A percentile compares a stretch with the other conserved stretches of the same genome.
Evolutionary conservation across 2,888 invertebrate genomes (phyloP).

Genomic region (Ceratothoa steindachneri): DNA sequence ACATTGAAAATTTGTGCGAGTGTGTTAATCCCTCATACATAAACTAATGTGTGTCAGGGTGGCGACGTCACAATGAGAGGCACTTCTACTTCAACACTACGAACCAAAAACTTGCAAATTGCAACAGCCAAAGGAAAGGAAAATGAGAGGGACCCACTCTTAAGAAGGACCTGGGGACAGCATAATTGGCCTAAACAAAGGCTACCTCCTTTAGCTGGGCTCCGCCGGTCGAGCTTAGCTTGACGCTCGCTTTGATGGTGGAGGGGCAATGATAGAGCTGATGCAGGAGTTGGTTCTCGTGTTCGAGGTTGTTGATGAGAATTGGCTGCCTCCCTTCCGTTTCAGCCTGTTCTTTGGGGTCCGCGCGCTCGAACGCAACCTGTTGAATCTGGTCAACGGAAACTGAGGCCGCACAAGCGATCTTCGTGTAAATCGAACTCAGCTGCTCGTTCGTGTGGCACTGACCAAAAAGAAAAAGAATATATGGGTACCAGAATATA

Average conservation of each 20-base stretch:
- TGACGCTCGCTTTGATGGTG: conserved; percentile 49
- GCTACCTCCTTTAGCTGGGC: conserved; percentile 47
- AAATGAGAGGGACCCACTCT: no score
- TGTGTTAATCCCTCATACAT: no score
- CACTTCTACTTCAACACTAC: no score
- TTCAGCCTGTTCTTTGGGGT: not conserved
- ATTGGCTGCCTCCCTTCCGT: not conserved
- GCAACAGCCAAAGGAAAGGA: no score
- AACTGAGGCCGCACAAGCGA: conserved; percentile 51
- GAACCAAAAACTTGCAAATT: no score
- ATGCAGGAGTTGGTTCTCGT: conserved; percentile 54
- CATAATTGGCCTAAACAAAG: no score
- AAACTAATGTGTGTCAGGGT: no score
- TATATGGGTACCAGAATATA: conserved; percentile 3
- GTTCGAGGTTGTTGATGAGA: conserved; percentile 25
- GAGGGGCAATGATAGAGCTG: conserved; percentile 54
- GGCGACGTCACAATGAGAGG: no score
- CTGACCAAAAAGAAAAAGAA: no score
- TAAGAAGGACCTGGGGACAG: no score
- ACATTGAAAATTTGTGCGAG: no score
- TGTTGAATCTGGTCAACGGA: conserved; percentile 31
- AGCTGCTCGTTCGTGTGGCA: conserved; percentile 55
- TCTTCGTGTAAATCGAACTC: conserved; percentile 52
- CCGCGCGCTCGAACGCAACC: not conserved
- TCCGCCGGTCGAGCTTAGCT: conserved; percentile 35